Percentiles rank a stretch among this genome's conserved stretches.
phyloP scores from a whole-genome alignment of 2,113 vertebrate genomes.

The Leucopsar rothschildi region DNA sequence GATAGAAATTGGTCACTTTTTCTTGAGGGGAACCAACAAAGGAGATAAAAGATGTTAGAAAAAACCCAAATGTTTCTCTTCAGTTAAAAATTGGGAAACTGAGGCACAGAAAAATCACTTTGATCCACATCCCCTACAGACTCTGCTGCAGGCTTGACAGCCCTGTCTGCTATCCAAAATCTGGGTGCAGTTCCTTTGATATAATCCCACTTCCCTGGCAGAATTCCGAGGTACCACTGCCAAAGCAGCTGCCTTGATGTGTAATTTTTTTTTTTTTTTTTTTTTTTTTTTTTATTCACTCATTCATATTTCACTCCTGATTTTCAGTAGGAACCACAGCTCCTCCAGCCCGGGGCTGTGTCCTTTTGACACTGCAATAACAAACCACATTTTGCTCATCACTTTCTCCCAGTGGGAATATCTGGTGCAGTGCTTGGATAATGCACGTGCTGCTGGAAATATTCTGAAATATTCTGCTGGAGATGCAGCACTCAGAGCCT shows the following conservation, averaged over 20 bases:
- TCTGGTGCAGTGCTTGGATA: rapidly evolving
- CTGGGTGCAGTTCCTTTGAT: not conserved
- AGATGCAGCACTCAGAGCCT: not conserved
- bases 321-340: not conserved
- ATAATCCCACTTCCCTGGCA: not conserved
- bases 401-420: not conserved
- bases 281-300: not conserved
- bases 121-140: not conserved
- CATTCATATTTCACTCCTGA: not conserved
- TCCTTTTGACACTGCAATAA: not conserved
- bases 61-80: not conserved
- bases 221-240: not conserved
- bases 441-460: not conserved
- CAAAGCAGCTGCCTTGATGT: not conserved
- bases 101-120: not conserved
- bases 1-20: not conserved
- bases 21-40: not conserved
- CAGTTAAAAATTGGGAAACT: not conserved
- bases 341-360: not conserved
- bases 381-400: constrained; percentile 7
- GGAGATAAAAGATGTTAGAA: not conserved
- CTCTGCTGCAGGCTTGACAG: not conserved
- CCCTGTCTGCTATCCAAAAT: not conserved
- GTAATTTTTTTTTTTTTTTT: not conserved
- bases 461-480: not conserved